Conservation (phyloP, 2,113 vertebrate species). For the Helogale parvula region DNA sequence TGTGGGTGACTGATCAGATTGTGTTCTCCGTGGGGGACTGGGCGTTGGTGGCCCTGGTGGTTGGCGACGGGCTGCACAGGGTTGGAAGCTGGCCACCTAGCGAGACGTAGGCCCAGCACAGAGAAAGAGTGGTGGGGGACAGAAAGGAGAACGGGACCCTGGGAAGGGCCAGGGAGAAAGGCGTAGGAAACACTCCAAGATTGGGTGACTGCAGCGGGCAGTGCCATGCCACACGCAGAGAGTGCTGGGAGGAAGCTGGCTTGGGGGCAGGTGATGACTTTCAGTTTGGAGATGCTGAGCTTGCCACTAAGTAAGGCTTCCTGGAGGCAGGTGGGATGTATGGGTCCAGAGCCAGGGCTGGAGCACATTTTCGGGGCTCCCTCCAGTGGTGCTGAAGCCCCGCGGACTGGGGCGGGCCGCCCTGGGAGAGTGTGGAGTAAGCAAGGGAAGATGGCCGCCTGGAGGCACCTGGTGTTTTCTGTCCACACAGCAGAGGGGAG, state of each 20-base stretch:
- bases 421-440: background rate
- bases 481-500: background rate
- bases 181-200: background rate
- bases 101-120: background rate
- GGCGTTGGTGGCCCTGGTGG: background rate
- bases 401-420: background rate
- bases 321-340: background rate
- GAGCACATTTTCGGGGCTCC: no score
- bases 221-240: accelerated
- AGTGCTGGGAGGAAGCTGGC: background rate
- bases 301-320: background rate
- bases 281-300: background rate
- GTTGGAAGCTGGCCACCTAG: no score
- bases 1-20: background rate
- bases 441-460: background rate
- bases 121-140: background rate
- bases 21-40: background rate
- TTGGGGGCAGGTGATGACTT: background rate
- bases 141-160: background rate
- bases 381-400: background rate
- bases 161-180: background rate
- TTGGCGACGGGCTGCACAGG: background rate
- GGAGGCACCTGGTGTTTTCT: background rate
- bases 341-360: background rate
- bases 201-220: background rate